phyloP scores from a whole-genome alignment of 2,888 invertebrate genomes.

The Eupithecia vulgata region DNA sequence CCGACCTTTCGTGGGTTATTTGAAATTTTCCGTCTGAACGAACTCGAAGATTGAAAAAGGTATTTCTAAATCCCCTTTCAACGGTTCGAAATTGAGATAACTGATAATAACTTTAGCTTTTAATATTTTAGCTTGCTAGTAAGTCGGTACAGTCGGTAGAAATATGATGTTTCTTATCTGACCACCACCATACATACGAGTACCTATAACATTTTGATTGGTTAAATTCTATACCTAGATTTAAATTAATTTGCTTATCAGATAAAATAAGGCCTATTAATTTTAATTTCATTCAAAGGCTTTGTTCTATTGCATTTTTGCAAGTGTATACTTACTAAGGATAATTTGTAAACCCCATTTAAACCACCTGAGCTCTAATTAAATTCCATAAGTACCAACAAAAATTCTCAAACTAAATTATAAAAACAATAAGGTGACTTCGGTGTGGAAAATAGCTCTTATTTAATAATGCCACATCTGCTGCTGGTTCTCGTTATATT shows the following conservation, averaged over 20 bases:
- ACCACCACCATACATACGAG: neutral
- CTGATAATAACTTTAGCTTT: constrained; percentile 16
- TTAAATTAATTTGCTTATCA: no score
- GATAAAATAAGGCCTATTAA: neutral
- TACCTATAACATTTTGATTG: neutral
- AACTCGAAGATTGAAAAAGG: constrained; percentile 41
- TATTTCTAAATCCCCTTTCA: constrained; percentile 29
- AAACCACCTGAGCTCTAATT: neutral
- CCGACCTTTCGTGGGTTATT: constrained; percentile 38
- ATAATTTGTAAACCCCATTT: neutral
- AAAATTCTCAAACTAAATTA: constrained; percentile 17
- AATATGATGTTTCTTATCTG: neutral
- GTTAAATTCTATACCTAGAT: no score
- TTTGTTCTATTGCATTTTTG: neutral
- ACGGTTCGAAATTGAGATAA: constrained; percentile 26
- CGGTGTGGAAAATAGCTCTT: constrained; percentile 37
- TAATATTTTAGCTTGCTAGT: constrained; percentile 2
- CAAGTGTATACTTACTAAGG: neutral
- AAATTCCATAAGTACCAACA: neutral
- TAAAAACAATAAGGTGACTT: constrained; percentile 32
- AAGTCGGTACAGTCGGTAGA: neutral
- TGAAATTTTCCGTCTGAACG: constrained; percentile 43
- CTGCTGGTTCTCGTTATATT: constrained; percentile 41
- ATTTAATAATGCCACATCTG: constrained; percentile 55
- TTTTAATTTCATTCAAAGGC: no score